Conservation (phyloP, 1,140 invertebrate species). For the Chymomyza costata region DNA sequence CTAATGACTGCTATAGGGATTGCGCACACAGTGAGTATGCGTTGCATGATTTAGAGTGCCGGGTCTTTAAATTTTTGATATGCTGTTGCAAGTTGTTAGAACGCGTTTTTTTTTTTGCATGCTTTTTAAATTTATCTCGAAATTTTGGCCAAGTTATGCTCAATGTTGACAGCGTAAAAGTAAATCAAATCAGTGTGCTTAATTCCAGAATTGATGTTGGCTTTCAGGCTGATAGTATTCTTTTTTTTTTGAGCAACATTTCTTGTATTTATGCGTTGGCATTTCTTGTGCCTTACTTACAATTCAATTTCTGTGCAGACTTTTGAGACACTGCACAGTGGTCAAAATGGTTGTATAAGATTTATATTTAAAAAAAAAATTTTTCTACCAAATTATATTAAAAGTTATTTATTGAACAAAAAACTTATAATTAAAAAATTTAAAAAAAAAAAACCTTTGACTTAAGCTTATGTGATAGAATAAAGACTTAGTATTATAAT, state of each 20-base stretch:
- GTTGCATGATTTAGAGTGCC: not conserved
- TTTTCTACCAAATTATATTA: too few species aligned
- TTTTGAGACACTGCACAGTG: too few species aligned
- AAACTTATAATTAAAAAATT: too few species aligned
- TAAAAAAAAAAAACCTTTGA: too few species aligned
- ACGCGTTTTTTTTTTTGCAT: too few species aligned
- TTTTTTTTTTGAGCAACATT: constrained; percentile 48
- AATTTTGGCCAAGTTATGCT: constrained; percentile 63
- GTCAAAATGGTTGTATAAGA: too few species aligned
- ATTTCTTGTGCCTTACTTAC: constrained; percentile 64
- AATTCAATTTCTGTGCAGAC: constrained; percentile 59
- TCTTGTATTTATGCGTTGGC: constrained; percentile 55
- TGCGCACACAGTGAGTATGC: not conserved
- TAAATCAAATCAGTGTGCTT: constrained; percentile 74
- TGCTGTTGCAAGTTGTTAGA: too few species aligned
- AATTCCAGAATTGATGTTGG: constrained; percentile 72
- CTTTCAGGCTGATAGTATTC: constrained; percentile 50
- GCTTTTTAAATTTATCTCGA: too few species aligned
- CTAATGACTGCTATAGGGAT: constrained; percentile 45
- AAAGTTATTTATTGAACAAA: too few species aligned
- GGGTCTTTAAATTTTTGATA: constrained; percentile 60
- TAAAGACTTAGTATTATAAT: too few species aligned
- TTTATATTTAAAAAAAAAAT: too few species aligned
- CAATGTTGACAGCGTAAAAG: constrained; percentile 75
- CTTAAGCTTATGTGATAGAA: too few species aligned